Evolutionary conservation across 2,113 vertebrate genomes (phyloP).

Genomic region (Grantiella picta): DNA sequence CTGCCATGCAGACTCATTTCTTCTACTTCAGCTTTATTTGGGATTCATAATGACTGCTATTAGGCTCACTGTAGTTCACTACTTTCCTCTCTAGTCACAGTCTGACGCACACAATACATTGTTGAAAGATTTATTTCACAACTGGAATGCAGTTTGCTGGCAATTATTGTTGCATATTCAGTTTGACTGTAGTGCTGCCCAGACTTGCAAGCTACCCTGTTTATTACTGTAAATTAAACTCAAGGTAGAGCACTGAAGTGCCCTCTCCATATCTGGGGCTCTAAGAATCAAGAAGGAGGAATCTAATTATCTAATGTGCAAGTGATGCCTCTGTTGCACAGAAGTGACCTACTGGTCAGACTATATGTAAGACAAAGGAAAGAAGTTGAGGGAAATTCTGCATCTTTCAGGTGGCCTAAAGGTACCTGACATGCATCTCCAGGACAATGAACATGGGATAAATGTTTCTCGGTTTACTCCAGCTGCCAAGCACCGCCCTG

Average conservation of each 20-base stretch:
- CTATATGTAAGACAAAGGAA: neutral
- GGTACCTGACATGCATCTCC: neutral
- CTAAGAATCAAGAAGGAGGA: neutral
- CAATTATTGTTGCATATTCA: slow-evolving; percentile 59
- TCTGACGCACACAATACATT: slow-evolving; percentile 56
- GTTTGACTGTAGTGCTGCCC: slow-evolving; percentile 51
- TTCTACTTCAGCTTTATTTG: slow-evolving; percentile 5
- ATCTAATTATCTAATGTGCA: neutral
- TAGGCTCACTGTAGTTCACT: slow-evolving; percentile 16
- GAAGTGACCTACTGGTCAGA: neutral
- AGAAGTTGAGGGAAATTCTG: neutral
- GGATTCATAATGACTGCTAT: slow-evolving; percentile 15
- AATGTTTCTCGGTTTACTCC: neutral
- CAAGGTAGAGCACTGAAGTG: neutral
- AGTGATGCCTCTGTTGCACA: neutral
- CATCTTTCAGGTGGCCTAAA: neutral
- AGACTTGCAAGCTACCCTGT: slow-evolving; percentile 52
- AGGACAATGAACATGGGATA: neutral
- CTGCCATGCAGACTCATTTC: neutral
- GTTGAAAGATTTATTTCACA: slow-evolving; percentile 65
- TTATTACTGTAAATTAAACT: slow-evolving; percentile 37
- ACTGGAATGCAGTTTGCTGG: slow-evolving; percentile 57
- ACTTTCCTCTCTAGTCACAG: slow-evolving; percentile 48
- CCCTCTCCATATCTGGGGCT: neutral
- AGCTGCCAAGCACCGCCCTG: neutral